Percentiles rank a stretch among this genome's conserved stretches.
Evolutionary conservation across 1,140 invertebrate genomes (phyloP).

Genomic region (Drosophila bocki): DNA sequence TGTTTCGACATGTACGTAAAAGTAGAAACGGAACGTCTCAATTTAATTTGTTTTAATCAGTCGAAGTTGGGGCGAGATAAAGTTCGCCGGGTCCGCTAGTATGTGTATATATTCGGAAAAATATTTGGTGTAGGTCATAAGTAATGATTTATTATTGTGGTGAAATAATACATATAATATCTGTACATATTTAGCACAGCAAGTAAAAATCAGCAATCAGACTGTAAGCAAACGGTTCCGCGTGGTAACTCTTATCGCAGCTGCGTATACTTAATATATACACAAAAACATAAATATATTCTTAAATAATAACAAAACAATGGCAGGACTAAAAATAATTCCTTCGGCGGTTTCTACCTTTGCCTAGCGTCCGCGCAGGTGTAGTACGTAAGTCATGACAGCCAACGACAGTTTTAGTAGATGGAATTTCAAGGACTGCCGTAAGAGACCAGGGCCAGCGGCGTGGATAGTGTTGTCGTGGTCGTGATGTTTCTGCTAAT

Average conservation of each 20-base stretch:
- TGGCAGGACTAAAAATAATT: neutral
- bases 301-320: neutral
- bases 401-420: too few relatives aligned
- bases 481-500: slow-evolving; percentile 30
- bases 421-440: slow-evolving; percentile 12
- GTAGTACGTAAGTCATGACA: too few relatives aligned
- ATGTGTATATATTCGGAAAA: neutral
- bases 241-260: slow-evolving; percentile 41
- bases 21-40: too few relatives aligned
- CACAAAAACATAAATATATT: neutral
- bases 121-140: slow-evolving; percentile 1
- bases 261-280: neutral
- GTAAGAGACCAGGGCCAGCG: slow-evolving; percentile 45
- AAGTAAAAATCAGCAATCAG: slow-evolving; percentile 1
- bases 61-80: too few relatives aligned
- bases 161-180: neutral
- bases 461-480: slow-evolving; percentile 7
- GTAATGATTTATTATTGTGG: neutral
- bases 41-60: too few relatives aligned
- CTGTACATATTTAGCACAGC: neutral
- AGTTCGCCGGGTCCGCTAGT: too few relatives aligned
- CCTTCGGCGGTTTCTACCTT: neutral
- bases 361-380: neutral
- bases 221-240: slow-evolving; percentile 33
- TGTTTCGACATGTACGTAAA: too few relatives aligned